Percentiles rank a stretch among this genome's conserved stretches.
phyloP scores from a whole-genome alignment of 2,888 invertebrate species.

The Lochmaea capreae region DNA sequence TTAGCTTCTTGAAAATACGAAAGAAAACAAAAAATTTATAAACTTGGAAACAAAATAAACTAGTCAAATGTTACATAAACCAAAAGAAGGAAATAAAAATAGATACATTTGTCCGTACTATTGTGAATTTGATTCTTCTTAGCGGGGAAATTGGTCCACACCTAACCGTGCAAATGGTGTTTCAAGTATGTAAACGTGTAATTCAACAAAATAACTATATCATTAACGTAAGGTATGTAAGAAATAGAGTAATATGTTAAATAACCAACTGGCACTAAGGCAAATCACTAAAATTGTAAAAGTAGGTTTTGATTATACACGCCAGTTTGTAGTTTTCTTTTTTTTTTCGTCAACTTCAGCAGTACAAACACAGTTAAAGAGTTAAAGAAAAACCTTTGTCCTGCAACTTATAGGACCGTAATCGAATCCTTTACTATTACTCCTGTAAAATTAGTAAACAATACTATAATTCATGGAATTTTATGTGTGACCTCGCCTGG shows the following conservation, averaged over 20 bases:
- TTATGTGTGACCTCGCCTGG: neutral
- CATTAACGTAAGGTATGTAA: conserved; percentile 6
- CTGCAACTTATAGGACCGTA: too few species aligned
- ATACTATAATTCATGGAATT: neutral
- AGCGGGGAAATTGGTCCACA: conserved; percentile 11
- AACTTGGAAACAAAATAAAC: too few species aligned
- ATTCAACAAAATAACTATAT: conserved; percentile 24
- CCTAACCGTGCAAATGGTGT: conserved; percentile 16
- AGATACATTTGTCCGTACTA: neutral
- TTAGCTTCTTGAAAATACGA: too few species aligned
- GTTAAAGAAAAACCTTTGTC: neutral
- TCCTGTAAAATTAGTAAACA: neutral
- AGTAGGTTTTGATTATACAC: conserved; percentile 5
- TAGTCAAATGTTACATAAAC: too few species aligned
- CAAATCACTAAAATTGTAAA: conserved; percentile 8
- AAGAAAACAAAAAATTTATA: too few species aligned
- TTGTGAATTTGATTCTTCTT: neutral
- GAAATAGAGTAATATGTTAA: conserved; percentile 22
- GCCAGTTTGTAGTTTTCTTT: neutral
- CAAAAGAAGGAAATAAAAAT: too few species aligned
- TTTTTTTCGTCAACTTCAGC: neutral
- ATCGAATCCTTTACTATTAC: conserved; percentile 6
- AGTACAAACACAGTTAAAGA: neutral
- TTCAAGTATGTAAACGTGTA: conserved; percentile 16
- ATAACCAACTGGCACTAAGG: conserved; percentile 11